These are phyloP conservation scores for Semnornis frantzii DNA, from an alignment of 2,113 vertebrate species.

Conservation along the genomic window DNA sequence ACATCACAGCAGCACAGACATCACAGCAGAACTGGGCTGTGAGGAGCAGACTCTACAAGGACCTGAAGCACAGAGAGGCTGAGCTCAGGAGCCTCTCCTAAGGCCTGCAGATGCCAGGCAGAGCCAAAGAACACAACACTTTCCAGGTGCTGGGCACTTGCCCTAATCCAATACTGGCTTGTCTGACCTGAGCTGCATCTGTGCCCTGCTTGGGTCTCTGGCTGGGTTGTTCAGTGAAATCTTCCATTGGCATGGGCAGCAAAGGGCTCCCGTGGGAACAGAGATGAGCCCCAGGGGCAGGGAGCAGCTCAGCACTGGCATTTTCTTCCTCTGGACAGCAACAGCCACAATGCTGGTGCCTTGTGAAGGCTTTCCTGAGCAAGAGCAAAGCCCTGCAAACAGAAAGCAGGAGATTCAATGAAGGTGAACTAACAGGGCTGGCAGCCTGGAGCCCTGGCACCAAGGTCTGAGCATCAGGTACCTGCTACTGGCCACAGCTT, in stretches of 20 bases:
- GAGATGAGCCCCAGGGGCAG: accelerated
- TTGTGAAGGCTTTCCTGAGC: neutral
- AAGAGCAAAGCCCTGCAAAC: neutral
- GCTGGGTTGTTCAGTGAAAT: neutral
- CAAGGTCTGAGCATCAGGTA: neutral
- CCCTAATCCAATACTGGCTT: neutral
- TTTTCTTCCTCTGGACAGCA: neutral
- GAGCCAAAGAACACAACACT: neutral
- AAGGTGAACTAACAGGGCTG: neutral
- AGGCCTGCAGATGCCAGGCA: neutral
- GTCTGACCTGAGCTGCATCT: neutral
- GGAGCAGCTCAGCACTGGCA: neutral
- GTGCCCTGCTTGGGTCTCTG: neutral
- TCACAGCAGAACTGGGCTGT: neutral
- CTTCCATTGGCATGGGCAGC: neutral
- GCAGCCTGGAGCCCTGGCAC: neutral
- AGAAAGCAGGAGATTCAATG: neutral
- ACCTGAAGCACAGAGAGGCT: neutral
- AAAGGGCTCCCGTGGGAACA: neutral
- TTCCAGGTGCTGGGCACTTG: neutral
- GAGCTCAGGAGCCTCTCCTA: neutral
- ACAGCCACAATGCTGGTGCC: too few relatives aligned
- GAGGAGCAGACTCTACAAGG: neutral
- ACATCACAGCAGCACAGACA: too few relatives aligned
- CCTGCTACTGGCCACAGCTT: accelerated